phyloP scores from a whole-genome alignment of 2,113 vertebrate genomes.

The Aleadryas rufinucha region DNA sequence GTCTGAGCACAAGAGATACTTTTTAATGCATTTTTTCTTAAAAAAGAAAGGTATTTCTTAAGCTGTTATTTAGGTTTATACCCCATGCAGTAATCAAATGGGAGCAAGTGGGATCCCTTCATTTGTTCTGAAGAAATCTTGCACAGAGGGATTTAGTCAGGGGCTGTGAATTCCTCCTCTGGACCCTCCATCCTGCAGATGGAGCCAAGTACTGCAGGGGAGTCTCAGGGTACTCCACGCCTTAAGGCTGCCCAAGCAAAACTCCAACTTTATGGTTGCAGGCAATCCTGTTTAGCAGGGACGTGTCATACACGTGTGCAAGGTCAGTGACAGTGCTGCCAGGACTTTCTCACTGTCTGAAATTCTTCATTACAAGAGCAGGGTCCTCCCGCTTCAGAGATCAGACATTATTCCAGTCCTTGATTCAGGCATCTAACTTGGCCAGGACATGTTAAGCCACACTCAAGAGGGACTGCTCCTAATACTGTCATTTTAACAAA shows the following conservation, averaged over 20 bases:
- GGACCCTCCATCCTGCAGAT: neutral
- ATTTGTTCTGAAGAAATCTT: neutral
- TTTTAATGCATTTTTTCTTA: neutral
- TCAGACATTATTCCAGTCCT: neutral
- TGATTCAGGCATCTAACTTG: neutral
- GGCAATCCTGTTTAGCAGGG: neutral
- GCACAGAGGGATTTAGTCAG: neutral
- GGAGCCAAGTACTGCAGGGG: neutral
- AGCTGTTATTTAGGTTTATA: neutral
- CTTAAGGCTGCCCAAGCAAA: neutral
- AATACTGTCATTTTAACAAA: neutral
- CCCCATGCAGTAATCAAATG: neutral
- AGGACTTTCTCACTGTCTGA: neutral
- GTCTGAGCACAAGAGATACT: neutral
- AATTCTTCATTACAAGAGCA: neutral
- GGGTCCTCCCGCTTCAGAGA: neutral
- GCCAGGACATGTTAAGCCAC: neutral
- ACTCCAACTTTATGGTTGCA: neutral
- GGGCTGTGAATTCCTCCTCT: neutral
- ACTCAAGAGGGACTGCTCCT: neutral
- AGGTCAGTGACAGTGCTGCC: neutral
- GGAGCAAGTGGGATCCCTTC: neutral
- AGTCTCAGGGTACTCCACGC: neutral
- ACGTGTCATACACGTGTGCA: neutral
- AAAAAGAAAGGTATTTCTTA: neutral